Evolutionary conservation across 2,797 vertebrate species (phyloP).

Genomic region (Malurus leucopterus): DNA sequence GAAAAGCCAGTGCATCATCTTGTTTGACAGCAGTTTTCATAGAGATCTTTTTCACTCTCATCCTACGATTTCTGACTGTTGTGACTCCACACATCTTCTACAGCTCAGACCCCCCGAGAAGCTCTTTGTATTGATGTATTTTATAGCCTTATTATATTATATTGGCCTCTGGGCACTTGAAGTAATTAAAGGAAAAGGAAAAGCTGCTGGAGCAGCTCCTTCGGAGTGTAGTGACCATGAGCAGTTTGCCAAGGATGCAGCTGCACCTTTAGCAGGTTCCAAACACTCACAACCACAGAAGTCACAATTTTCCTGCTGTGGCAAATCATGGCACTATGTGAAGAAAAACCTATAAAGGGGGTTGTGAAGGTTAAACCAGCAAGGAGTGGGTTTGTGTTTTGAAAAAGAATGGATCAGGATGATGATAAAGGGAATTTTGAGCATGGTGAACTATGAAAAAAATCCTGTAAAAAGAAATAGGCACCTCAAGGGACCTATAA

Average conservation of each 20-base stretch:
- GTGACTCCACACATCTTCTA: background rate
- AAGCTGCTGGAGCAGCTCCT: background rate
- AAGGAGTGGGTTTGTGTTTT: background rate
- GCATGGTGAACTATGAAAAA: background rate
- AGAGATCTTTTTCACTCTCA: background rate
- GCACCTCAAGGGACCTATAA: background rate
- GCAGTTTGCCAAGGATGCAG: background rate
- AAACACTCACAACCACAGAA: background rate
- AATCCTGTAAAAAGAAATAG: background rate
- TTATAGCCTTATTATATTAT: background rate
- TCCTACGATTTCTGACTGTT: background rate
- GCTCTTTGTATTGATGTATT: background rate
- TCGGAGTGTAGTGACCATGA: fast-evolving
- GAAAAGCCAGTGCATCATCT: background rate
- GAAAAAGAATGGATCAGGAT: background rate
- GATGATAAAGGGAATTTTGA: background rate
- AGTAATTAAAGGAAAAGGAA: background rate
- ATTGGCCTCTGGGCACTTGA: background rate
- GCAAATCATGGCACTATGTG: background rate
- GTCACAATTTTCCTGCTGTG: background rate
- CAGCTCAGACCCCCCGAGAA: background rate
- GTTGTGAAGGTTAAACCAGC: background rate
- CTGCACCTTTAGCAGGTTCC: background rate
- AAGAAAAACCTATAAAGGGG: background rate
- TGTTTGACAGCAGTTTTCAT: background rate